Percentiles rank a stretch among this genome's conserved stretches.
Evolutionary conservation across 2,797 vertebrate species (phyloP).

Genomic region (Antennarius maculatus): DNA sequence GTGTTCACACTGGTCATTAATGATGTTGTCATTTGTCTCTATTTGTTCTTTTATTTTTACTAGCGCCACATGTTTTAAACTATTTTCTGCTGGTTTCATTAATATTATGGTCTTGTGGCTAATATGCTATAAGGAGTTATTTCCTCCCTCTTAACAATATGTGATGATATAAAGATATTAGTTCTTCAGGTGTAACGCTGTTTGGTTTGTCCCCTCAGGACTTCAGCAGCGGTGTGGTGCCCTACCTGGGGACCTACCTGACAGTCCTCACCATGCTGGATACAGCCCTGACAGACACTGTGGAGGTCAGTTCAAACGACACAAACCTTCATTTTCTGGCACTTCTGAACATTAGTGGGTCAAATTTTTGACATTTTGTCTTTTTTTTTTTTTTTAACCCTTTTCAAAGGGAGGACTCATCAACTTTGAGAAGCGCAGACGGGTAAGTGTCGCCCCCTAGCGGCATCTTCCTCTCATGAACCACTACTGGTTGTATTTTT

Average conservation of each 20-base stretch:
- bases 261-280: conserved; percentile 92
- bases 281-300: conserved; percentile 85
- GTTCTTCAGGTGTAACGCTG: neutral
- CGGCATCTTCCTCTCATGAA: conserved; percentile 26
- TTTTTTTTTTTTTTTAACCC: neutral
- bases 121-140: too few relatives aligned
- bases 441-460: conserved; percentile 80
- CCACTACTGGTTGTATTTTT: neutral
- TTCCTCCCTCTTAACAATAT: neutral
- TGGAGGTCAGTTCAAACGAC: conserved; percentile 77
- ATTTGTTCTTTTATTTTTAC: too few relatives aligned
- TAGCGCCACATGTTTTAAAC: too few relatives aligned
- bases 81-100: too few relatives aligned
- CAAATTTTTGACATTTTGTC: conserved; percentile 1
- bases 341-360: neutral
- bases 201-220: conserved; percentile 49
- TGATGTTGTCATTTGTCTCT: neutral
- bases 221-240: conserved; percentile 78
- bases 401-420: conserved; percentile 84
- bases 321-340: neutral
- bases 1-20: conserved; percentile 10
- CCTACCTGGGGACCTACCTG: conserved; percentile 92
- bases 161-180: neutral
- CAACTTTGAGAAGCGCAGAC: conserved; percentile 92
- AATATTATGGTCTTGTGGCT: too few relatives aligned